Conservation (phyloP, 1,140 invertebrate species). For the Drusus annulatus region DNA sequence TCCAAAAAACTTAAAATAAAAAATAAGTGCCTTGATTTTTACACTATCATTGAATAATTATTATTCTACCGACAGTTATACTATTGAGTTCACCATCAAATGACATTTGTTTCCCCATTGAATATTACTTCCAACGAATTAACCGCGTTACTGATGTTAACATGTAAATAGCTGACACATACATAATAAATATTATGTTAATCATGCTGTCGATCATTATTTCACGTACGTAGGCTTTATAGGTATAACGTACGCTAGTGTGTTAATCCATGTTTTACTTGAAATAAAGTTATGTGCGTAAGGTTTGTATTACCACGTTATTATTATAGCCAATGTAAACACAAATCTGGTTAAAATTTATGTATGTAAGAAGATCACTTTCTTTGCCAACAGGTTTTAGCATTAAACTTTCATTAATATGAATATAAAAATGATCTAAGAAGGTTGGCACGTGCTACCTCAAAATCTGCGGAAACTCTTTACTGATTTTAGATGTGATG, state of each 20-base stretch:
- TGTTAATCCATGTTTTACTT: slow-evolving; percentile 41
- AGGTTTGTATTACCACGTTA: too few relatives aligned
- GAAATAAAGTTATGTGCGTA: not conserved
- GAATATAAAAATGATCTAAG: too few relatives aligned
- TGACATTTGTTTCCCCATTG: not conserved
- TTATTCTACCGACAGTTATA: too few relatives aligned
- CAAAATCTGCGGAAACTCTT: too few relatives aligned
- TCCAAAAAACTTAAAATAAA: too few relatives aligned
- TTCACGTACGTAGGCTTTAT: too few relatives aligned
- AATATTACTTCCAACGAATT: not conserved
- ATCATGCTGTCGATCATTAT: too few relatives aligned
- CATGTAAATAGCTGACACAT: not conserved
- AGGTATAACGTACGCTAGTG: slow-evolving; percentile 2
- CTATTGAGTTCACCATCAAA: not conserved
- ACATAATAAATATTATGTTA: not conserved
- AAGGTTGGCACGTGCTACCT: too few relatives aligned
- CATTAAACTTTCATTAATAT: not conserved
- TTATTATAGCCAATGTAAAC: slow-evolving; percentile 19
- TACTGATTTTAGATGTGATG: too few relatives aligned
- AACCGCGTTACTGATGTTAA: not conserved
- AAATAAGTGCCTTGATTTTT: too few relatives aligned
- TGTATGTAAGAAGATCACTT: slow-evolving; percentile 52
- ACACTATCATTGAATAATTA: too few relatives aligned
- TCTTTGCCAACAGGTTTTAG: slow-evolving; percentile 48
- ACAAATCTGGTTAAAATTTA: slow-evolving; percentile 38